Base-by-base conservation (phyloP, 2,797 vertebrate species). In the Coccyzus lansbergi region DNA sequence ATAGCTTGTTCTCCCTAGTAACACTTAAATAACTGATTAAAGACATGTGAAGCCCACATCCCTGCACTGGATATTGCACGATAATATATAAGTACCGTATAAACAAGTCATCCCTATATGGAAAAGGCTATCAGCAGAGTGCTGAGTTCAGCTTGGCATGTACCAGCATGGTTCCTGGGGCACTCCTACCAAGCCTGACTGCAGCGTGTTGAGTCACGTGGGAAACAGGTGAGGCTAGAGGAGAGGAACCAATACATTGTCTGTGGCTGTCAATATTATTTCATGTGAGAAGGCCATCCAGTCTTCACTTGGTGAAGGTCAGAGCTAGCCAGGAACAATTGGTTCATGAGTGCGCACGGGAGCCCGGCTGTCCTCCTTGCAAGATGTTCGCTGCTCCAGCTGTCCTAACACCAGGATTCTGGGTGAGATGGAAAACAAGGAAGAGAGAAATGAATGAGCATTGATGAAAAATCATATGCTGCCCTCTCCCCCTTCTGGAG, bases 31-130 rank as follows among this genome's bases (percentile, higher is more conserved):
- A 91, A 83, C 59, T 53, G 69, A 91, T 51, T 67, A 68, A 85
- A 93, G 96, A 28, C 51, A 90, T 0, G 0, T 74, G 83, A 92
- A 93, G 60, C 14, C 26, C 16, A 10, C 26, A 28, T 64, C 91
- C 89, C 21, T 29, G 83, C 84, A 52, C 13, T 91, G 88, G 40
- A 76, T 97, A 97, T 97, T 98, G 97, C 97, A 98, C 97, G 95
- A 95, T 76, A 96, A 96, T 53, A 67, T 78, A 71, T 92, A 86
- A 94, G 90, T 95, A 95, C 88, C 53, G 1, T 90, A 67, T 62
- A 77, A 85, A 83, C 31, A 25, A 90, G 80, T 69, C 58, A 69
- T 36, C 56, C 65, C 49, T 88, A 56, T 4, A 19, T 34, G 76
- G 80, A 9, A 40, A 94, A 97, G 68, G 94, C 67, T 25, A 18